Percentiles rank a stretch among this genome's conserved stretches.
phyloP scores from a whole-genome alignment of 2,113 vertebrate genomes.

The Eubucco bourcierii region DNA sequence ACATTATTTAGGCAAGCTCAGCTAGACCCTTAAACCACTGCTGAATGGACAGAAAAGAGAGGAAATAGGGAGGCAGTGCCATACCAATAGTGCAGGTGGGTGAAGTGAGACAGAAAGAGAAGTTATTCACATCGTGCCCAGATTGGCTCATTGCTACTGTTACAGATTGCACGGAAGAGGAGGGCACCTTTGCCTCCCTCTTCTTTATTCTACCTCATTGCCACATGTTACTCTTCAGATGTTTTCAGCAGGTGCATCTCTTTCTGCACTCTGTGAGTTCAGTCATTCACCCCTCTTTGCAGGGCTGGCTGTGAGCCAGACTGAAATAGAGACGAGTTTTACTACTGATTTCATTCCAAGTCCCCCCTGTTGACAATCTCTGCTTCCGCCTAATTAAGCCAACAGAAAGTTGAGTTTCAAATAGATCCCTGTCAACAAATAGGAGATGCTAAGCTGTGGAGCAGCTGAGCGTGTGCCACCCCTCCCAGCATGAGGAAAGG shows the following conservation, averaged over 20 bases:
- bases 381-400: neutral
- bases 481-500: neutral
- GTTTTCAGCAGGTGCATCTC: slow-evolving; percentile 9
- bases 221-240: neutral
- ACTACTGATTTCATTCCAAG: neutral
- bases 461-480: neutral
- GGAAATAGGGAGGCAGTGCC: neutral
- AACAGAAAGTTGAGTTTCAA: slow-evolving; percentile 1
- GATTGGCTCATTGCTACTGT: neutral
- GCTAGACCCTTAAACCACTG: neutral
- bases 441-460: neutral
- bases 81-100: neutral
- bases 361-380: neutral
- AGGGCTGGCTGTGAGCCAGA: neutral
- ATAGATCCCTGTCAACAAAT: neutral
- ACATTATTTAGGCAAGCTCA: neutral
- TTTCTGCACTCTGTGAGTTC: neutral
- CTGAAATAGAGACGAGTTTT: neutral
- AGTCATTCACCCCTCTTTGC: neutral
- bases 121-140: neutral
- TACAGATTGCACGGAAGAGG: neutral
- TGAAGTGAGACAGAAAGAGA: neutral
- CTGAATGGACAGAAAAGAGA: neutral
- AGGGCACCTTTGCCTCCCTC: neutral
- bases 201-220: neutral